Evolutionary conservation across 1,140 invertebrate genomes (phyloP).

Genomic region (Drosophila tristis): DNA sequence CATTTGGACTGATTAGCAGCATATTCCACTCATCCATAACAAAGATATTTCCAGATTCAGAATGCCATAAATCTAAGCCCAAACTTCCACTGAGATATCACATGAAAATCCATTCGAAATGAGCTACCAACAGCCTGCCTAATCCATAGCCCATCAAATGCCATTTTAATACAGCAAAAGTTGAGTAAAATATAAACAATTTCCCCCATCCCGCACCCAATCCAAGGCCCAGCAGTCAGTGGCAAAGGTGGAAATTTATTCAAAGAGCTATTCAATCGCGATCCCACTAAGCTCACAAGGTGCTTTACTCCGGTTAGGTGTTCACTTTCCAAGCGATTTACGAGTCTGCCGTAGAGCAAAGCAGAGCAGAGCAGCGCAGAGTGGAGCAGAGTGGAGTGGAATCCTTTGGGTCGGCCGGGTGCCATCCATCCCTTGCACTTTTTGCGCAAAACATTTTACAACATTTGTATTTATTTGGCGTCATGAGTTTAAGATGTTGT

Average conservation of each 20-base stretch:
- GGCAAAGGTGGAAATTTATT: conserved; percentile 51
- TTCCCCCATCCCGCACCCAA: not conserved
- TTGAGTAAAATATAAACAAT: conserved; percentile 52
- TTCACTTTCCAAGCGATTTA: conserved; percentile 49
- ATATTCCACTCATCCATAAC: no score
- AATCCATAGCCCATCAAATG: conserved; percentile 52
- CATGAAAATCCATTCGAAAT: conserved; percentile 32
- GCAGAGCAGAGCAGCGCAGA: no score
- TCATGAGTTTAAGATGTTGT: conserved; percentile 82
- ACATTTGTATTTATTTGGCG: conserved; percentile 82
- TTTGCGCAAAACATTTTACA: conserved; percentile 68
- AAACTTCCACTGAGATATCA: conserved; percentile 9
- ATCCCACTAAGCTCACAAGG: conserved; percentile 51
- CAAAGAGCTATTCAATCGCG: conserved; percentile 52
- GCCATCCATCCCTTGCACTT: conserved; percentile 54
- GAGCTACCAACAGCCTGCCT: conserved; percentile 18
- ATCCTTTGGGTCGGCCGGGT: conserved; percentile 1
- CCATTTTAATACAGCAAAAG: conserved; percentile 47
- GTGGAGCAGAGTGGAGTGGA: no score
- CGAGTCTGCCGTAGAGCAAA: conserved; percentile 26
- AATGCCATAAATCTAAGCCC: no score
- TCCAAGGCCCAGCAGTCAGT: conserved; percentile 21
- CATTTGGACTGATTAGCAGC: no score
- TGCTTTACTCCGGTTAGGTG: conserved; percentile 29
- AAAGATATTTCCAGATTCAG: no score